A percentile compares a stretch with the other conserved stretches of the same genome.
Evolutionary conservation across 2,113 vertebrate genomes (phyloP).

Genomic region (Elaphurus davidianus): DNA sequence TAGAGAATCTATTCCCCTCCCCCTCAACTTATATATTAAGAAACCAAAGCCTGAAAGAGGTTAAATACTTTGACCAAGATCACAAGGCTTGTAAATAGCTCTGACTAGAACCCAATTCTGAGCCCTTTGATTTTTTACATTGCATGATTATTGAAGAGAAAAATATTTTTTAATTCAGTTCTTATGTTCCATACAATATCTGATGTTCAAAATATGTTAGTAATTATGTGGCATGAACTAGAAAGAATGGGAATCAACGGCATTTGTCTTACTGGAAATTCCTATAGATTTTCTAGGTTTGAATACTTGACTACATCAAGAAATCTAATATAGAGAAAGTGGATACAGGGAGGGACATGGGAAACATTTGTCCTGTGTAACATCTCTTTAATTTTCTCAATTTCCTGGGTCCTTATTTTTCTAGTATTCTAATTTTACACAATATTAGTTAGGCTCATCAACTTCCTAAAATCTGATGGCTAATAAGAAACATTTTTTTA

Average conservation of each 20-base stretch:
- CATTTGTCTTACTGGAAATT: conserved; percentile 26
- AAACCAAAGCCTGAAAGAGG: neutral
- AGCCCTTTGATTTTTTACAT: conserved; percentile 22
- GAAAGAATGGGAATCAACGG: neutral
- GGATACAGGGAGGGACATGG: neutral
- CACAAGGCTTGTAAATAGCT: neutral
- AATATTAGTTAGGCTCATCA: neutral
- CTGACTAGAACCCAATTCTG: neutral
- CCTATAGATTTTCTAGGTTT: conserved; percentile 22
- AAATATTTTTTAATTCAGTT: neutral
- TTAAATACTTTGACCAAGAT: conserved; percentile 31
- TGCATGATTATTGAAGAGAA: conserved; percentile 29
- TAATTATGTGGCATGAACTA: conserved; percentile 10
- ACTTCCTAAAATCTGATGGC: neutral
- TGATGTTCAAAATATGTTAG: neutral
- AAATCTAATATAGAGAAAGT: conserved; percentile 7
- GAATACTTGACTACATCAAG: neutral
- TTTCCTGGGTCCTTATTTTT: neutral
- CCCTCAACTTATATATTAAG: neutral
- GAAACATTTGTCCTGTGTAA: neutral
- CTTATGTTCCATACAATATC: conserved; percentile 24
- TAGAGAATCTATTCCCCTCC: neutral
- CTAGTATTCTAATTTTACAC: neutral
- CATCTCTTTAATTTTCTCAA: conserved; percentile 16
- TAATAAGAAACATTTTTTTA: neutral